phyloP scores from a whole-genome alignment of 2,888 invertebrate genomes.

The Drosophila histrio region DNA sequence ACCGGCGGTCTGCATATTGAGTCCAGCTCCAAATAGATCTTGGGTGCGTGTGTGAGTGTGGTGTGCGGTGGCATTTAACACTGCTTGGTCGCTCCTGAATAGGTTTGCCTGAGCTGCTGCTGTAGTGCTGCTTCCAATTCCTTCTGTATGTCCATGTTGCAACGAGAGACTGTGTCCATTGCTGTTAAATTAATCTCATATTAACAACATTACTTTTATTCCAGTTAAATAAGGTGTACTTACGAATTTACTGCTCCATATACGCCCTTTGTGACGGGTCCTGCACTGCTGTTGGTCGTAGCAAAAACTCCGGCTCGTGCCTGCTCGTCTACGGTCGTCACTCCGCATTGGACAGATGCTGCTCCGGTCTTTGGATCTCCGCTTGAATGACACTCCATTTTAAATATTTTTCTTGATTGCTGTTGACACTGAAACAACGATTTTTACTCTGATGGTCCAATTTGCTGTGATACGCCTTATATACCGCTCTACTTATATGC shows the following conservation, averaged over 20 bases:
- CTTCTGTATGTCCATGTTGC: conserved; percentile 66
- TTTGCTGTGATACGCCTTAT: conserved; percentile 8
- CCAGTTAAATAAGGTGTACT: conserved; percentile 24
- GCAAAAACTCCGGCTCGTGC: conserved; percentile 71
- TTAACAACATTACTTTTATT: background rate
- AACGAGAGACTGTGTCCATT: conserved; percentile 71
- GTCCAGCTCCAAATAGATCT: conserved; percentile 71
- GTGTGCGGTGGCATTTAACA: conserved; percentile 67
- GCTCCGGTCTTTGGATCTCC: conserved; percentile 62
- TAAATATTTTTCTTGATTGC: background rate
- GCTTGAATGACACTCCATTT: conserved; percentile 64
- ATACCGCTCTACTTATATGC: conserved; percentile 8
- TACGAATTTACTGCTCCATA: conserved; percentile 73
- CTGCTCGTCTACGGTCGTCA: conserved; percentile 55
- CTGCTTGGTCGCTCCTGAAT: conserved; percentile 50
- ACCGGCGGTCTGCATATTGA: conserved; percentile 57
- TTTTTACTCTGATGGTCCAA: conserved; percentile 1
- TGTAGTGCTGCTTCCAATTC: conserved; percentile 54
- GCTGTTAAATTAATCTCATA: conserved; percentile 42
- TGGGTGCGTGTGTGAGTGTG: conserved; percentile 65
- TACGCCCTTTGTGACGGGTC: conserved; percentile 72
- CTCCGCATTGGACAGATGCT: conserved; percentile 52
- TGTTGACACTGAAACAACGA: conserved; percentile 2
- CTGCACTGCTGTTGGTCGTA: conserved; percentile 53
- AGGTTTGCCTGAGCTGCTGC: conserved; percentile 64